These are phyloP conservation scores for Cuniculus paca DNA, from an alignment of 2,797 vertebrate species.

Conservation along the genomic window DNA sequence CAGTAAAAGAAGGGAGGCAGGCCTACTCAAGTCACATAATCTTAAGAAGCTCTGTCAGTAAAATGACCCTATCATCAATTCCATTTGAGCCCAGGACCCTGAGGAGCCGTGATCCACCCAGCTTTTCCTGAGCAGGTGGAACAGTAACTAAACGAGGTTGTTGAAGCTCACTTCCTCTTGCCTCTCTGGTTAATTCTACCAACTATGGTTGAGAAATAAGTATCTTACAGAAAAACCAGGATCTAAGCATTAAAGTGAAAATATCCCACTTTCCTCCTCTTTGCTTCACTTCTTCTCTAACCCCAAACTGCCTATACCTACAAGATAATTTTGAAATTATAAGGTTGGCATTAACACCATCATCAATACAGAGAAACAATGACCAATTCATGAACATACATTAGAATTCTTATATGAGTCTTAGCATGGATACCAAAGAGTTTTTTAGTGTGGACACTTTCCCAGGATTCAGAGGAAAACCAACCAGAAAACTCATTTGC, in stretches of 20 bases:
- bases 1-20: neutral
- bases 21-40: neutral
- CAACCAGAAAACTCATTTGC: conserved; percentile 25
- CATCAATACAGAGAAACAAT: neutral
- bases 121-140: conserved; percentile 49
- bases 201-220: conserved; percentile 10
- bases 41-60: conserved; percentile 14
- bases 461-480: neutral
- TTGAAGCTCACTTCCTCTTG: conserved; percentile 49
- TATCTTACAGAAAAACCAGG: conserved; percentile 15
- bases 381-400: conserved; percentile 10
- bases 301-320: conserved; percentile 48
- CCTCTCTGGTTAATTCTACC: conserved; percentile 56
- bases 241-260: conserved; percentile 55
- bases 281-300: conserved; percentile 19
- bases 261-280: neutral
- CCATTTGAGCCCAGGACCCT: neutral
- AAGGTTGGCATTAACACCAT: neutral
- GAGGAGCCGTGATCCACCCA: conserved; percentile 13
- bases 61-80: conserved; percentile 52
- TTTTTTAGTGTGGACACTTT: conserved; percentile 3
- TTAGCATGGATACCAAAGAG: neutral
- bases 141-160: neutral
- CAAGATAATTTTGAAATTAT: conserved; percentile 49
- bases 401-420: conserved; percentile 27